Base-by-base conservation (phyloP, 1,140 invertebrate genomes). In the Ptiloglossa arizonensis region DNA sequence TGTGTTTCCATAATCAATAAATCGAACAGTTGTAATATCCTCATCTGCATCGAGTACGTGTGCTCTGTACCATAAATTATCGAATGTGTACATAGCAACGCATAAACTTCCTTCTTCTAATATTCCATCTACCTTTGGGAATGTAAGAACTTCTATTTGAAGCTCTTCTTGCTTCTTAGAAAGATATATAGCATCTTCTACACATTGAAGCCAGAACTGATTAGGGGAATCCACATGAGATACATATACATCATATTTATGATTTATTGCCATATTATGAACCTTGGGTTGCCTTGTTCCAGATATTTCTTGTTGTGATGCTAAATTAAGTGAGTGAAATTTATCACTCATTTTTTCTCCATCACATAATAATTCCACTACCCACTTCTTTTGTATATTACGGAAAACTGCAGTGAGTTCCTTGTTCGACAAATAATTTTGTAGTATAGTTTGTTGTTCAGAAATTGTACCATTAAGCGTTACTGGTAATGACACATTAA, bases 1-100 rank as follows among this genome's bases (percentile, higher is more conserved):
- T 0, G 95, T 96, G 79, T 96, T 96, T 9, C 97, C 97, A 87
- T 95, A 97, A 87, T 98, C 97, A 5, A 97, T 95, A 86, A 97
- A 98, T 35, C 95, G 93, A 0, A 97, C 95, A 1, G 96, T 96
- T 17, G 94, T 96, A 29, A 96, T 94, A 63, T 95, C 95, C 15
- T 93, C 92, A 77, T 95, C 95, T 0, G 94, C 93, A 81, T 97
- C 96, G 1, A 96, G 93, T n/a, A 97, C 95, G 82, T 95, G 94
- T 1, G 96, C 96, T 81, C 97, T 93, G 86, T 97, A 97, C 97
- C 96, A 98, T 2, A 91, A 88, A 48, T 95, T 94, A 87, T 97
- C 96, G 1, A 95, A 94, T 0, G 94, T 95, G 87, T 95, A 97
- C 70, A 95, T 93, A 0, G 96, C 97, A 46, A 95, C 92, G 88